Base-by-base conservation (phyloP, 2,888 invertebrate species). In the Panzeria rudis region DNA sequence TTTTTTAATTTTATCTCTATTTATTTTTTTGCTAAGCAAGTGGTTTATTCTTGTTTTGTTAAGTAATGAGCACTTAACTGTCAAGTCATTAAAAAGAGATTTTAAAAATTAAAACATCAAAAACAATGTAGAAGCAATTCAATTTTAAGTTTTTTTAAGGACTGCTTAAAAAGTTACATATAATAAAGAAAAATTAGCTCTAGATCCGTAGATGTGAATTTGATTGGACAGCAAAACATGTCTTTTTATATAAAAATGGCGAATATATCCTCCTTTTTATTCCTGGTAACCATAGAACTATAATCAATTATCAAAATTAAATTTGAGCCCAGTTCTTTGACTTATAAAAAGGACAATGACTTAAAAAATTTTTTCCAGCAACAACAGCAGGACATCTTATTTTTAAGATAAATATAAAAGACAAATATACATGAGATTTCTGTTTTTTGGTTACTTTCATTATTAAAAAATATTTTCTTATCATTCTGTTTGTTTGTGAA, bases 21-120 rank as follows among this genome's bases (percentile, higher is more conserved):
- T 61, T 41, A 15, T 69, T 44, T 78, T 29, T 20, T 47, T 54
- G 2, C n/a, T 15, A 75, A 81, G 59, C 52, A 62, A 47, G 76
- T 71, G 64, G 82, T 50, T 76, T 35, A 62, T 69, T 20, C 38
- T n/a, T 35, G 35, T 71, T 77, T 71, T 77, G n/a, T 32, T 69
- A 71, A 64, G 54, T 71, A 77, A 71, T 52, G 15, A 77, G 47
- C 29, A 76, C 71, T 64, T 77, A 71, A 64, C 54, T 82, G 69
- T 47, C 54, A 56, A 82, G 44, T 71, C 56, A 82, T 56, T 71
- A 56, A 71, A 64, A 71, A 3, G 0, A 59, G 47, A 69, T 75
- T 61, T 62, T n/a, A 7, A 59, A 47, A 15, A 52, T 8, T 29
- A 5, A 56, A 29, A 52, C 9, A 20, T 11, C 1, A 5, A 20